These are phyloP conservation scores for Myanophis thanlyinensis DNA, from an alignment of 2,113 vertebrate genomes.

Conservation along the genomic window DNA sequence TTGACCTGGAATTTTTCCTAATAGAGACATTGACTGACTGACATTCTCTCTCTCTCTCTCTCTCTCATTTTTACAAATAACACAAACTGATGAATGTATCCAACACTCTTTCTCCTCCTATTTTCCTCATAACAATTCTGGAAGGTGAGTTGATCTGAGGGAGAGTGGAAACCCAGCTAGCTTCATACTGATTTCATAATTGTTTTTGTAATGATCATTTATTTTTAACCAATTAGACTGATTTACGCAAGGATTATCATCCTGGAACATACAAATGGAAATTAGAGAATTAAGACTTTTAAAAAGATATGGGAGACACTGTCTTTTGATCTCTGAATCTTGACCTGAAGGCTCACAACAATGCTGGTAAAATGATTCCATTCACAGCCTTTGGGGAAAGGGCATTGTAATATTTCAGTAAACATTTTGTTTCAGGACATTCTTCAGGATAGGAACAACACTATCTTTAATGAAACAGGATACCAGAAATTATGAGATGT, in stretches of 20 bases:
- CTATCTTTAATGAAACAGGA: background rate
- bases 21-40: background rate
- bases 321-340: background rate
- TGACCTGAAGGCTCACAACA: background rate
- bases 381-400: background rate
- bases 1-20: background rate
- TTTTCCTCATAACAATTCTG: too few relatives aligned
- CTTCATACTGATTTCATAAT: background rate
- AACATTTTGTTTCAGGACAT: background rate
- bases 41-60: too few relatives aligned
- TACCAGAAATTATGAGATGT: background rate
- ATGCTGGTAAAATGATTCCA: background rate
- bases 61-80: too few relatives aligned
- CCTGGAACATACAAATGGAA: background rate
- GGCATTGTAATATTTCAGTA: background rate
- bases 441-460: background rate
- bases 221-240: background rate
- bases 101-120: too few relatives aligned
- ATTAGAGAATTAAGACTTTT: background rate
- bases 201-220: background rate
- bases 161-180: too few relatives aligned
- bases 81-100: too few relatives aligned
- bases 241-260: background rate
- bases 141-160: too few relatives aligned
- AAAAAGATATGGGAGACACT: background rate